A percentile compares a stretch with the other conserved stretches of the same genome.
Evolutionary conservation across 2,113 vertebrate species (phyloP).

Genomic region (Sclerurus mexicanus): DNA sequence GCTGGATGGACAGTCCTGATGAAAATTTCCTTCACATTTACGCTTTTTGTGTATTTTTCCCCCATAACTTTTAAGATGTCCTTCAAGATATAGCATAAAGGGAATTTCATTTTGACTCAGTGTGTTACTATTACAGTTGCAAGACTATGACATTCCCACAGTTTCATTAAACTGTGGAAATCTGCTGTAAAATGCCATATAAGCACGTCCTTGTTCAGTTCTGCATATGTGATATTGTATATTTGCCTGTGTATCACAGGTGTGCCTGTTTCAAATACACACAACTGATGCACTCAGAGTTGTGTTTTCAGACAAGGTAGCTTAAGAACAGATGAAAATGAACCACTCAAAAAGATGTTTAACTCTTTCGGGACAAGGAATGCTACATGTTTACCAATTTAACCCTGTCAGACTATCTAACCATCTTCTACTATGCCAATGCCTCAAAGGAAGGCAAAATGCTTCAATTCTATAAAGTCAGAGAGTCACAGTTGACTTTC

Average conservation of each 20-base stretch:
- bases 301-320: not conserved
- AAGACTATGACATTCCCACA: not conserved
- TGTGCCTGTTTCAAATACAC: rapidly evolving
- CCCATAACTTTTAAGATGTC: rapidly evolving
- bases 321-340: not conserved
- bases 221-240: not conserved
- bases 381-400: not conserved
- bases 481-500: not conserved
- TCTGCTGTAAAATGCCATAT: not conserved
- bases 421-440: rapidly evolving
- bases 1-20: not conserved
- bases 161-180: not conserved
- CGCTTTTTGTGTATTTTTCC: not conserved
- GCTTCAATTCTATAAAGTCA: not conserved
- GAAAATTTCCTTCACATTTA: not conserved
- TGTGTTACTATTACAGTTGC: not conserved
- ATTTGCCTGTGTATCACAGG: not conserved
- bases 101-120: not conserved
- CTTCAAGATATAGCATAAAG: not conserved
- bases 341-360: not conserved
- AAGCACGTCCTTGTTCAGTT: not conserved
- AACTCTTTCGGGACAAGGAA: not conserved
- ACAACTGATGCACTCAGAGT: not conserved
- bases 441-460: not conserved
- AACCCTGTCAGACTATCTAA: not conserved